phyloP scores from a whole-genome alignment of 2,888 invertebrate species.

The Resseliella maxima region DNA sequence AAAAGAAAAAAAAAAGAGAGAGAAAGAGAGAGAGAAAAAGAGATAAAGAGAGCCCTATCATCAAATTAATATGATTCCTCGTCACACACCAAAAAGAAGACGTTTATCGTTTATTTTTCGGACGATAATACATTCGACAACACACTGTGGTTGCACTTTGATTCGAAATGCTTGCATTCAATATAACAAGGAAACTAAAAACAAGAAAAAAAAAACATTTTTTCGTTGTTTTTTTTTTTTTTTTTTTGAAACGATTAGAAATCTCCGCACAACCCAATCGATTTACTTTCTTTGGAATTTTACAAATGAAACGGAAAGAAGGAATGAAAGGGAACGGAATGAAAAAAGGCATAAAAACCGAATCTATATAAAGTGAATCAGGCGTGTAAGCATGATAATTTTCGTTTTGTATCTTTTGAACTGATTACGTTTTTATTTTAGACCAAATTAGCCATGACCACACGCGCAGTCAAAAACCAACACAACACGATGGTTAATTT shows the following conservation, averaged over 20 bases:
- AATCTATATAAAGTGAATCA: slow-evolving; percentile 1
- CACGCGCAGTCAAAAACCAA: slow-evolving; percentile 14
- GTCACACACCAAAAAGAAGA: slow-evolving; percentile 51
- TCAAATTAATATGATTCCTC: slow-evolving; percentile 51
- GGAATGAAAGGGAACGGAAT: neutral
- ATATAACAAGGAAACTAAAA: neutral
- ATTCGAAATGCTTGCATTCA: neutral
- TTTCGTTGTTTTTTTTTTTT: too few relatives aligned
- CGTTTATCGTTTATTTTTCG: slow-evolving; percentile 28
- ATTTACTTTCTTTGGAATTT: slow-evolving; percentile 20
- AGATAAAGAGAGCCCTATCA: neutral
- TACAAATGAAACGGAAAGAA: neutral
- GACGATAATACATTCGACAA: slow-evolving; percentile 22
- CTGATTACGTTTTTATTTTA: slow-evolving; percentile 30
- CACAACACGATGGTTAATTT: neutral
- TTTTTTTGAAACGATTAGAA: slow-evolving; percentile 53
- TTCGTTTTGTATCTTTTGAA: slow-evolving; percentile 51
- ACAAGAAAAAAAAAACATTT: neutral
- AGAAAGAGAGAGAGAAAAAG: neutral
- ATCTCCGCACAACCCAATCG: neutral
- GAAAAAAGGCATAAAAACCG: neutral
- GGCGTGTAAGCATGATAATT: slow-evolving; percentile 53
- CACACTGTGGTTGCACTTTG: neutral
- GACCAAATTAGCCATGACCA: slow-evolving; percentile 19
- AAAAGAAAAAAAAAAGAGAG: neutral